A percentile compares a stretch with the other conserved stretches of the same genome.
These are phyloP conservation scores for Trachurus trachurus DNA, from an alignment of 2,797 vertebrate species.

Conservation along the genomic window DNA sequence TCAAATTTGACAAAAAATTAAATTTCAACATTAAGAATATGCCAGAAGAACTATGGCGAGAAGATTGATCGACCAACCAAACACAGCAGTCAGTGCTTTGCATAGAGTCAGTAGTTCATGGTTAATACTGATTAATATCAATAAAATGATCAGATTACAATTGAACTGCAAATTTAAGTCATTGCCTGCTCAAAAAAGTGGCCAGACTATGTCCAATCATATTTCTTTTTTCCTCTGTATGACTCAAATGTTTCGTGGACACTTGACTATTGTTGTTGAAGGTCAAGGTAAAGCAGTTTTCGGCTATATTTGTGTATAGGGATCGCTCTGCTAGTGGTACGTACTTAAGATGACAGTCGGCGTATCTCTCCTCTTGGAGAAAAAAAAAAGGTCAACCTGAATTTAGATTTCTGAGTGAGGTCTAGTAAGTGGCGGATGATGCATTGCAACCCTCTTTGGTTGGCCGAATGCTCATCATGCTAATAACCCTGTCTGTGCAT, in stretches of 20 bases:
- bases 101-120: neutral
- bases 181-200: neutral
- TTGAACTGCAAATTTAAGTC: constrained; percentile 8
- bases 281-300: constrained; percentile 31
- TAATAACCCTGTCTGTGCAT: constrained; percentile 74
- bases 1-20: constrained; percentile 3
- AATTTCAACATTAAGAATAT: constrained; percentile 9
- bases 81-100: neutral
- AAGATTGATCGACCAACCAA: constrained; percentile 16
- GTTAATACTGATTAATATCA: constrained; percentile 14
- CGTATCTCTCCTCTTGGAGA: constrained; percentile 16
- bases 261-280: constrained; percentile 23
- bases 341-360: constrained; percentile 22
- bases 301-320: constrained; percentile 21
- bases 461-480: constrained; percentile 89
- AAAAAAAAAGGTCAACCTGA: constrained; percentile 41
- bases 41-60: neutral
- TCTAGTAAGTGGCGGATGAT: constrained; percentile 87
- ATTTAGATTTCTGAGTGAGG: constrained; percentile 68
- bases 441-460: constrained; percentile 89
- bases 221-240: neutral
- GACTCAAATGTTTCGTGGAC: constrained; percentile 18
- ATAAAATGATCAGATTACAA: neutral
- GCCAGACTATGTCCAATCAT: neutral
- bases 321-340: constrained; percentile 5